These are phyloP conservation scores for Bombus soroeensis DNA, from an alignment of 1,140 invertebrate species.

Conservation along the genomic window DNA sequence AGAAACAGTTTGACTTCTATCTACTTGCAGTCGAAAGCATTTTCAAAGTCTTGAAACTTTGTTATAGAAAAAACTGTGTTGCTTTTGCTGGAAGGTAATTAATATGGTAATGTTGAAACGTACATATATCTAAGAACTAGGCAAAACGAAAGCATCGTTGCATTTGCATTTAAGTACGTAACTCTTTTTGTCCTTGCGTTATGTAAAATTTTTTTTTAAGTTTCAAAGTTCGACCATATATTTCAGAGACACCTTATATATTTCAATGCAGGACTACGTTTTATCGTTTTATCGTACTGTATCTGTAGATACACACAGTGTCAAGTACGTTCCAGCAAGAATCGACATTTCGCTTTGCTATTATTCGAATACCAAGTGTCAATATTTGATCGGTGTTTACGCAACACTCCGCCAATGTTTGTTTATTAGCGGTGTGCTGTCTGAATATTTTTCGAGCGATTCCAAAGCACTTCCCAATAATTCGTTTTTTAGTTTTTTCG, in stretches of 20 bases:
- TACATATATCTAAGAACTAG: too few species aligned
- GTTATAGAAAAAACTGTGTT: too few species aligned
- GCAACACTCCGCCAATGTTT: constrained; percentile 27
- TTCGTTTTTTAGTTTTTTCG: not conserved
- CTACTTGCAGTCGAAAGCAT: too few species aligned
- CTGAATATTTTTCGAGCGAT: constrained; percentile 25
- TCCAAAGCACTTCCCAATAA: not conserved
- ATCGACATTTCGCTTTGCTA: constrained; percentile 21
- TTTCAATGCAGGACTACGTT: not conserved
- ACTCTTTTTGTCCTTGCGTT: too few species aligned
- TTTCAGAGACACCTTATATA: not conserved
- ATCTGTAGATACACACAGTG: not conserved
- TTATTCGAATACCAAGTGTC: constrained; percentile 17
- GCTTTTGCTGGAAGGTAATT: too few species aligned
- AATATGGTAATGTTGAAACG: too few species aligned
- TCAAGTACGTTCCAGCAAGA: constrained; percentile 1
- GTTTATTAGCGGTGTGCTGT: constrained; percentile 5
- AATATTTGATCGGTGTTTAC: constrained; percentile 34
- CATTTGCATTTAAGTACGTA: not conserved
- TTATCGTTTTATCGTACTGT: not conserved
- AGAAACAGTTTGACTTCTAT: not conserved
- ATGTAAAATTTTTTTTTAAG: not conserved
- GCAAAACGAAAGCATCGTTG: not conserved
- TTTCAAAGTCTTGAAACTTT: too few species aligned
- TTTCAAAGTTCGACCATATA: not conserved